Evolutionary conservation across 2,888 invertebrate genomes (phyloP), one percentile per base, ranked within the genome.

Genomic region (Dicycla oo): DNA sequence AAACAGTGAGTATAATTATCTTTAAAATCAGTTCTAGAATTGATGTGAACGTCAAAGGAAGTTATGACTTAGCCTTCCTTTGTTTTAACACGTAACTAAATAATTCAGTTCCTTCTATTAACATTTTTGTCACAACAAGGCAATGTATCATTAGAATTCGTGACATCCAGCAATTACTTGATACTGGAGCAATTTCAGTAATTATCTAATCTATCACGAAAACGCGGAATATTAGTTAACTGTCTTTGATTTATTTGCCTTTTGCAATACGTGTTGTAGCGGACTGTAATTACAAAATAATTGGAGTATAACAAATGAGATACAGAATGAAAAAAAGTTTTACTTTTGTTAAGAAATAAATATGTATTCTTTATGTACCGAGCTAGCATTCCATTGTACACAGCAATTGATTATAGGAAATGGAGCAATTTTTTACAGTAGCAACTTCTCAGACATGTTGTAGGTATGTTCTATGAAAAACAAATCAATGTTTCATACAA

Each of bases 291-390:
- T 74, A 57, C 56, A 80, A 67, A 79, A 79, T 61, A 80, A 83
- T 73, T 80, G 67, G 76, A 83, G 81, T 76, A 62, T 63, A 77
- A 73, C 81, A 66, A 81, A 81, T 73, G 63, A 73, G 53, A 73
- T 61, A 61, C 66, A 64, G 51, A 69, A 60, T 30, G 60, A 78
- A 82, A n/a, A 67, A 79, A 78, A 13, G 65, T 54, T 78, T 82
- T 62, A 75, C 62, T 75, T 81, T 71, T 81, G 63, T 54, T 70
- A 61, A 57, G 43, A 69, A 73, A 77, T 57, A 34, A 65, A 79
- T 53, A 49, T 60, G 18, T 26, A 18, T 62, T 62, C 13, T 71
- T 56, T 58, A 77, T 58, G 60, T 30, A 60, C 51, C 54, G 38
- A 53, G 34, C 38, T 49, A 15, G 57, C 30, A 75, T 51, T 51